Evolutionary conservation across 2,113 vertebrate species (phyloP).

Genomic region (Balaeniceps rex): DNA sequence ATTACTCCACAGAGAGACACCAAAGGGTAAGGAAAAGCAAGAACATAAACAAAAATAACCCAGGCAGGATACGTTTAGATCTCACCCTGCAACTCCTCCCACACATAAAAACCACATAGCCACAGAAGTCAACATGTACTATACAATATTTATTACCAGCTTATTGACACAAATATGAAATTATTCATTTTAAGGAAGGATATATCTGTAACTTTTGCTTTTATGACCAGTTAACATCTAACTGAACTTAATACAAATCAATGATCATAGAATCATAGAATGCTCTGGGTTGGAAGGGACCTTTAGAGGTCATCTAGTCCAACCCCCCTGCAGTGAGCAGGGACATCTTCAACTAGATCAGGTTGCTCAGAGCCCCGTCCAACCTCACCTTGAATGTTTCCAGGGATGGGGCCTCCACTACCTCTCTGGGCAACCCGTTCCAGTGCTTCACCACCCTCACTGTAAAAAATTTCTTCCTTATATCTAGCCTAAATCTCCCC

Average conservation of each 20-base stretch:
- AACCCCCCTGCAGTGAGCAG: no score
- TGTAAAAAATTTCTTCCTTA: no score
- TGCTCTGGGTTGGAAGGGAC: no score
- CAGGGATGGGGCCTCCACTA: no score
- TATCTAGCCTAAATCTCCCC: no score
- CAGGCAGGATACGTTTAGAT: background rate
- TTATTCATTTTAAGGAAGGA: background rate
- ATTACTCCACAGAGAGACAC: background rate
- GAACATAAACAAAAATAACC: background rate
- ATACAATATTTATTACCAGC: background rate
- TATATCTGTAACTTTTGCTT: background rate
- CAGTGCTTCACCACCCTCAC: no score
- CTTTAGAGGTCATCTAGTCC: no score
- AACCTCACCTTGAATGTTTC: no score
- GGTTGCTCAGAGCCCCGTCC: no score
- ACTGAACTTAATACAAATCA: background rate
- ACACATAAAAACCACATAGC: background rate
- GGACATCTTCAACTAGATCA: no score
- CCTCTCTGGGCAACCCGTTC: no score
- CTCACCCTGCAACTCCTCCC: background rate
- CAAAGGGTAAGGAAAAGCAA: background rate
- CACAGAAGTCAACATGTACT: background rate
- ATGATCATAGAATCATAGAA: no score
- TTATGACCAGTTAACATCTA: background rate
- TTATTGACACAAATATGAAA: background rate